These are phyloP conservation scores for Mormyrus lacerda DNA, from an alignment of 2,113 vertebrate species.

Conservation along the genomic window DNA sequence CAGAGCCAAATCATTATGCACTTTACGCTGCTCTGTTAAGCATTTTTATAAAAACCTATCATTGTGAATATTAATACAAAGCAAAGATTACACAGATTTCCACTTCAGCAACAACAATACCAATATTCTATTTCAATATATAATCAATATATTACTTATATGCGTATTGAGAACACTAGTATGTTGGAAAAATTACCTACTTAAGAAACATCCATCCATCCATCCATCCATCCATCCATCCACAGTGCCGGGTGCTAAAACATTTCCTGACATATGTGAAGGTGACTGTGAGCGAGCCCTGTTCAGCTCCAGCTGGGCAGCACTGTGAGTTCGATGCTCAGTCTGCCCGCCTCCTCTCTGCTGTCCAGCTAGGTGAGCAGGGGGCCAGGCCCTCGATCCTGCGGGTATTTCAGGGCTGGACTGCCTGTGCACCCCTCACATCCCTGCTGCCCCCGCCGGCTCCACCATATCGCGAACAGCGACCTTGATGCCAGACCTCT, in stretches of 20 bases:
- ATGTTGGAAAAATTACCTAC: not conserved
- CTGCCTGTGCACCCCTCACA: not conserved
- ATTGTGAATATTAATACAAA: not conserved
- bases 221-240: not conserved
- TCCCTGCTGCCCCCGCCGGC: not conserved
- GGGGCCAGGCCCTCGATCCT: not conserved
- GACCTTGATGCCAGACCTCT: not conserved
- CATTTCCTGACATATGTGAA: not conserved
- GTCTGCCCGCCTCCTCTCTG: not conserved
- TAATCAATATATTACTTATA: not conserved
- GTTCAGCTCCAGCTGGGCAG: not conserved
- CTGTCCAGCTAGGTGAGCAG: not conserved
- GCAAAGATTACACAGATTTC: not conserved
- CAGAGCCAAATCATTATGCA: not conserved
- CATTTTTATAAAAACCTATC: not conserved
- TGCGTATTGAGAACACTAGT: not conserved
- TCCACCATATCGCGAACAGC: not conserved
- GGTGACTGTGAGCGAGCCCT: not conserved
- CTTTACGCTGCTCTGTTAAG: not conserved
- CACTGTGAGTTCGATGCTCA: not conserved
- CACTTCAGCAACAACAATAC: not conserved
- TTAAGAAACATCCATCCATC: not conserved
- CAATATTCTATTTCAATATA: not conserved
- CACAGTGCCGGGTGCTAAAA: not conserved
- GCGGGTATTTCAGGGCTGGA: not conserved